phyloP scores from a whole-genome alignment of 2,113 vertebrate genomes.

The Microtus pennsylvanicus region DNA sequence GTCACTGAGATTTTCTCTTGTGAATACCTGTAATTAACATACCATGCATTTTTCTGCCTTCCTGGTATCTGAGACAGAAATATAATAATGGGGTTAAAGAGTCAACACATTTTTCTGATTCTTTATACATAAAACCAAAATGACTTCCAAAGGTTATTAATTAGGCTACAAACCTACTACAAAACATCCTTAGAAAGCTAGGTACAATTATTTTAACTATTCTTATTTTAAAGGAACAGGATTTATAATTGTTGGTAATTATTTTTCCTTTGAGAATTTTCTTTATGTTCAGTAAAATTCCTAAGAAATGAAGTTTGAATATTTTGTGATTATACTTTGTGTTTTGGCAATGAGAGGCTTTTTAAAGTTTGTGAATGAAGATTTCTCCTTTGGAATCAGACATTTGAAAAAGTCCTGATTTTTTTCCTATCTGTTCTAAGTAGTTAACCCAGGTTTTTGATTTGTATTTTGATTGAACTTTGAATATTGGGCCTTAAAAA shows the following conservation, averaged over 20 bases:
- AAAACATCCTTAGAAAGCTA: not conserved
- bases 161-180: not conserved
- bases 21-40: not conserved
- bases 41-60: conserved; percentile 20
- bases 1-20: not conserved
- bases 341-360: conserved; percentile 23
- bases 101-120: conserved; percentile 54
- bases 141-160: conserved; percentile 2
- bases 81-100: not conserved
- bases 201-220: not conserved
- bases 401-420: conserved; percentile 27
- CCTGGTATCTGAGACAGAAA: not conserved
- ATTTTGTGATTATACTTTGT: conserved; percentile 20
- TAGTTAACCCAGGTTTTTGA: conserved; percentile 31
- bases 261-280: conserved; percentile 44
- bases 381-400: conserved; percentile 23
- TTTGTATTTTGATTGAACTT: conserved; percentile 47
- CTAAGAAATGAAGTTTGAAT: conserved; percentile 17
- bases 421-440: conserved; percentile 18
- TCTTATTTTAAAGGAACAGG: conserved; percentile 35
- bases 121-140: not conserved
- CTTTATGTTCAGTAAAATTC: conserved; percentile 46
- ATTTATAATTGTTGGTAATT: conserved; percentile 28
- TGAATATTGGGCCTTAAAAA: conserved; percentile 12
- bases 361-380: conserved; percentile 9